These are phyloP conservation scores for Prunella himalayana DNA, from an alignment of 2,113 vertebrate genomes.

Conservation along the genomic window DNA sequence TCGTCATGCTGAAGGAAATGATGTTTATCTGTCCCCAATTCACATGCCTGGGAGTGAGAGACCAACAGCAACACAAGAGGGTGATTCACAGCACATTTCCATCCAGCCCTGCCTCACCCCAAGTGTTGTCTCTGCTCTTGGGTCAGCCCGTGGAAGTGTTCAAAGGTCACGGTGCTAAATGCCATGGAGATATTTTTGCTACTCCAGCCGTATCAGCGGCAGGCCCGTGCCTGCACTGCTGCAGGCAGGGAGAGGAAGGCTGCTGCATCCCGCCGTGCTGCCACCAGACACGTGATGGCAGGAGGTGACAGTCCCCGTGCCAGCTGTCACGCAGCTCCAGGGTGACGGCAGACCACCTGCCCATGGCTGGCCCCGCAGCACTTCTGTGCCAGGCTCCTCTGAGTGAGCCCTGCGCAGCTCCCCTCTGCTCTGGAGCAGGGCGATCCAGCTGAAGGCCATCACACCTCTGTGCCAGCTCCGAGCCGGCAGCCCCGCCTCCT, in stretches of 20 bases:
- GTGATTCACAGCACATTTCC: neutral
- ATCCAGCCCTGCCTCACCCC: neutral
- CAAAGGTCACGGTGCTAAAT: neutral
- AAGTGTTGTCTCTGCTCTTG: neutral
- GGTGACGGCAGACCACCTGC: neutral
- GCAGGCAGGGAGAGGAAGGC: neutral
- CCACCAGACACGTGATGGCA: fast-evolving
- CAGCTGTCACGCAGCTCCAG: too few species aligned
- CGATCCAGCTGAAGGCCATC: neutral
- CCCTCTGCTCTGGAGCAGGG: fast-evolving
- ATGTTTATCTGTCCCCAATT: neutral
- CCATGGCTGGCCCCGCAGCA: fast-evolving
- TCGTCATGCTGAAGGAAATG: fast-evolving
- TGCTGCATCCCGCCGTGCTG: neutral
- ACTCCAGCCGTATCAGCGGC: neutral
- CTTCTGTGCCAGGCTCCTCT: neutral
- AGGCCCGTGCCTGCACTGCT: neutral
- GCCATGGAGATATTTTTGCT: fast-evolving
- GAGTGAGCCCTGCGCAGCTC: neutral
- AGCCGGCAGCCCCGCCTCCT: neutral
- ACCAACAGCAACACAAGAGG: neutral
- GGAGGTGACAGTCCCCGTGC: neutral
- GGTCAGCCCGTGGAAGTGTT: neutral
- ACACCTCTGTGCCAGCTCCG: neutral
- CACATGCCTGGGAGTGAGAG: neutral